Evolutionary conservation across 2,113 vertebrate genomes (phyloP).

Genomic region (Urocolius indicus): DNA sequence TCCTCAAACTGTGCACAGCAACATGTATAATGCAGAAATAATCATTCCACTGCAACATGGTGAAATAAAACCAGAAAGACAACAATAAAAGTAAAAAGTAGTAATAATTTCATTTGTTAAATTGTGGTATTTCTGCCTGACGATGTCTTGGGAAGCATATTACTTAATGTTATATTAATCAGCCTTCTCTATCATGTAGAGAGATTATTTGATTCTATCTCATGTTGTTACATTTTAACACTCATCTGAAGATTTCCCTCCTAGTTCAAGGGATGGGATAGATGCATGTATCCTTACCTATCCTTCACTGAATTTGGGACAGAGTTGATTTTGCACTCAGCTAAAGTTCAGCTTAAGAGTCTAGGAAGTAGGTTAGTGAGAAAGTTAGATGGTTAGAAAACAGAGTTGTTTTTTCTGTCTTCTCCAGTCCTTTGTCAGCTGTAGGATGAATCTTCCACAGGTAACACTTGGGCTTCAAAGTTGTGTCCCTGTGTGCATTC

Average conservation of each 20-base stretch:
- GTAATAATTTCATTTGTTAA: background rate
- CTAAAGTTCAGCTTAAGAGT: background rate
- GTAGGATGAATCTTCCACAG: background rate
- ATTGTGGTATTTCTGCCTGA: background rate
- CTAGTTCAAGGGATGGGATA: background rate
- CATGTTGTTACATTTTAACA: conserved; percentile 10
- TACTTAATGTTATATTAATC: background rate
- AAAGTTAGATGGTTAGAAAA: background rate
- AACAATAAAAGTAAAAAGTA: background rate
- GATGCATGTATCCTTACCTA: background rate
- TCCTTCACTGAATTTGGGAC: background rate
- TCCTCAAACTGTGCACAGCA: conserved; percentile 12
- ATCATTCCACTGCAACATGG: background rate
- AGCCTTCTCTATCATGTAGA: background rate
- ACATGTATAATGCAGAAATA: conserved; percentile 15
- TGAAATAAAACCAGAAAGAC: background rate
- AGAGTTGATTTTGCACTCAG: background rate
- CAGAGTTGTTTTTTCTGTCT: background rate
- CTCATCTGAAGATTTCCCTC: background rate
- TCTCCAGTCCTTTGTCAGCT: background rate
- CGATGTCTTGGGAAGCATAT: background rate
- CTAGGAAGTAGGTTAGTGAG: background rate
- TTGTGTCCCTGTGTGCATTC: background rate
- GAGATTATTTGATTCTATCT: background rate
- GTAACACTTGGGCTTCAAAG: background rate